Percentiles rank a stretch among this genome's conserved stretches.
Evolutionary conservation across 2,113 vertebrate genomes (phyloP).

Genomic region (Python bivittatus): DNA sequence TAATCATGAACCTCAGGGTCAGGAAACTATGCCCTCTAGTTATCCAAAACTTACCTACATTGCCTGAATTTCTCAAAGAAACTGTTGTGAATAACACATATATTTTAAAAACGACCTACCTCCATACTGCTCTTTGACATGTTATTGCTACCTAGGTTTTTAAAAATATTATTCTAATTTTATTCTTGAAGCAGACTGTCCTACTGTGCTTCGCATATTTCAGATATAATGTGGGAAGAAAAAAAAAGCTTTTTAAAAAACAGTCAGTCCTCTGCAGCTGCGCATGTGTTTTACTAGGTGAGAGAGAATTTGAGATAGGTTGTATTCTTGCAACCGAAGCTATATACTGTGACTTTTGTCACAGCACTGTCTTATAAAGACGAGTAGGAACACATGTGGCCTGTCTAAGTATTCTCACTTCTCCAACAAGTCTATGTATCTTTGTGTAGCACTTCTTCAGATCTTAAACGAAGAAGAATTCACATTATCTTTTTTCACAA

Average conservation of each 20-base stretch:
- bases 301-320: not conserved
- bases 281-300: not conserved
- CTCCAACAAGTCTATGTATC: no score
- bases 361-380: not conserved
- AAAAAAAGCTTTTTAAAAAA: not conserved
- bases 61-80: not conserved
- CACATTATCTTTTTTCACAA: no score
- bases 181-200: not conserved
- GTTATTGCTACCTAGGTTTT: not conserved
- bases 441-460: no score
- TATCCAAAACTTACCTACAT: not conserved
- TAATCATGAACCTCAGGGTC: not conserved
- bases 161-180: not conserved
- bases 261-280: not conserved
- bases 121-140: not conserved
- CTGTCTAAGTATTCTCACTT: no score
- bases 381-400: no score
- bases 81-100: not conserved
- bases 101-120: not conserved
- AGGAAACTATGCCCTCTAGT: not conserved
- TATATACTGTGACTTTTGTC: not conserved
- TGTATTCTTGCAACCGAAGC: not conserved
- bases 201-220: not conserved
- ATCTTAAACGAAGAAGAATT: no score
- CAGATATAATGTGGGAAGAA: not conserved